These are phyloP conservation scores for Caerostris darwini DNA, from an alignment of 1,140 invertebrate species.

Conservation along the genomic window DNA sequence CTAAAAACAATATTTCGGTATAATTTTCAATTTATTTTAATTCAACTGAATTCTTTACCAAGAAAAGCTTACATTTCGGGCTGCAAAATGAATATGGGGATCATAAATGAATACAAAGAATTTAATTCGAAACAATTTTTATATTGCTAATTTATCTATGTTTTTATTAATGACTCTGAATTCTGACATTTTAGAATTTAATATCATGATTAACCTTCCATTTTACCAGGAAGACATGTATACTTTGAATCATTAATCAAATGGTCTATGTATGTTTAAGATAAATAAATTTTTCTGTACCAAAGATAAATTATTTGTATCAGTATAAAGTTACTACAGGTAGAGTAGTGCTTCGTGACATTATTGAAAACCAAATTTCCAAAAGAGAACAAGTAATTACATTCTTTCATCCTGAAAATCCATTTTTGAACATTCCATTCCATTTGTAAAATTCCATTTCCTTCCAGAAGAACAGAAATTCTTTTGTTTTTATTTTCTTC, in stretches of 20 bases:
- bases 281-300: background rate
- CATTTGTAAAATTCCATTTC: slow-evolving; percentile 66
- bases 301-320: background rate
- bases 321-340: background rate
- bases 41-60: too few species aligned
- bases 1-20: too few species aligned
- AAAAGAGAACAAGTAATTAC: slow-evolving; percentile 1
- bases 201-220: background rate
- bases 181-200: background rate
- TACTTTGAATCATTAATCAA: background rate
- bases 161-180: background rate
- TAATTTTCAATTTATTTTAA: too few species aligned
- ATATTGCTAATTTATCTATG: too few species aligned
- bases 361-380: slow-evolving; percentile 14
- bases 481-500: background rate
- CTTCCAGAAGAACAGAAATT: slow-evolving; percentile 6
- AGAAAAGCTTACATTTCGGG: too few species aligned
- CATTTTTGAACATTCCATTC: slow-evolving; percentile 52
- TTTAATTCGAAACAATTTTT: too few species aligned
- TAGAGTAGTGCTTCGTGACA: background rate
- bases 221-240: background rate
- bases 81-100: too few species aligned
- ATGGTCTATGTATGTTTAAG: background rate
- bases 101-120: too few species aligned
- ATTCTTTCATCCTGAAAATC: slow-evolving; percentile 43